A percentile compares a stretch with the other conserved stretches of the same genome.
phyloP scores from a whole-genome alignment of 2,113 vertebrate species.

The Callithrix jacchus region DNA sequence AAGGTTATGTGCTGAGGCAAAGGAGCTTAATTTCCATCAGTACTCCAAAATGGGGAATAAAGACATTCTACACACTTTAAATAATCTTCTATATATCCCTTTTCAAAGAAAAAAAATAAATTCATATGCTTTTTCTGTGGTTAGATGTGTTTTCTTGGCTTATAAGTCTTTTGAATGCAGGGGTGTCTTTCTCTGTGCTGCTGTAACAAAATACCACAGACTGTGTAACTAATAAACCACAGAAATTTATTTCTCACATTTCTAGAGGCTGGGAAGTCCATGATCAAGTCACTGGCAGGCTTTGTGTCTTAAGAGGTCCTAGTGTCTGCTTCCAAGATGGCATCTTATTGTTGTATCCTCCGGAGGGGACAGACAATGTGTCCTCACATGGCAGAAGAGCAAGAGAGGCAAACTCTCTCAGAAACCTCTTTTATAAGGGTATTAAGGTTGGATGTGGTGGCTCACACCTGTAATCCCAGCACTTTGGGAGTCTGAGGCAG shows the following conservation, averaged over 20 bases:
- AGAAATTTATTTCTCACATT: not conserved
- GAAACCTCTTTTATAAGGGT: not conserved
- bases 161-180: not conserved
- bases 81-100: not conserved
- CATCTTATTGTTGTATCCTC: not conserved
- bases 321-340: not conserved
- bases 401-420: not conserved
- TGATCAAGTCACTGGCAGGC: not conserved
- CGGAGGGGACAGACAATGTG: not conserved
- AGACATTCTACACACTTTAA: not conserved
- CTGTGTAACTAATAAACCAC: not conserved
- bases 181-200: not conserved
- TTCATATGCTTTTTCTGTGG: not conserved
- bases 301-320: not conserved
- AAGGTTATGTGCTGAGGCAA: not conserved
- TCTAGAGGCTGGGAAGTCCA: not conserved
- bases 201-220: not conserved
- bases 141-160: not conserved
- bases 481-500: too few species aligned
- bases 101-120: conserved; percentile 2
- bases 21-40: conserved; percentile 2
- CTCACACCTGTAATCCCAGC: too few species aligned
- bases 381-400: not conserved
- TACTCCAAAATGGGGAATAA: not conserved
- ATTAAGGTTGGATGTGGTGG: too few species aligned